Evolutionary conservation across 2,797 vertebrate genomes (phyloP).

Genomic region (Ptychadena robeensis): DNA sequence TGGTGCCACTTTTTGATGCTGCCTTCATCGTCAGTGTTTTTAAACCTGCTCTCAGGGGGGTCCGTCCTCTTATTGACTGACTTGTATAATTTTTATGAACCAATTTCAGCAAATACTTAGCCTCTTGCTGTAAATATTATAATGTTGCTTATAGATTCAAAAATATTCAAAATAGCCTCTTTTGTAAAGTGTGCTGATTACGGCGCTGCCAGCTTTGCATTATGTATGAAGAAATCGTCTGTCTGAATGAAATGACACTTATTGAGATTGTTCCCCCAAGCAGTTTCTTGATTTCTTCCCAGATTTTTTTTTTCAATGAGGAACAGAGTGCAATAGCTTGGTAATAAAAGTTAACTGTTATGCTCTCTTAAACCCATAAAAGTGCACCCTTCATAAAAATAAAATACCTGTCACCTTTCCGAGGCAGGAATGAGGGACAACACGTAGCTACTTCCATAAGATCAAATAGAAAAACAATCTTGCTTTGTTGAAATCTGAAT

Average conservation of each 20-base stretch:
- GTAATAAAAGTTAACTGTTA: slow-evolving; percentile 27
- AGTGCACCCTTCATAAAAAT: background rate
- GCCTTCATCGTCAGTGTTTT: slow-evolving; percentile 46
- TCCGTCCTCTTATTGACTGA: slow-evolving; percentile 51
- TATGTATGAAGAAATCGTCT: slow-evolving; percentile 35
- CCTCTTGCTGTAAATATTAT: slow-evolving; percentile 40
- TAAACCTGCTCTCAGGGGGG: slow-evolving; percentile 49
- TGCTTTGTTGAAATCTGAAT: too few species aligned
- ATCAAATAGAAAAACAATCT: too few species aligned
- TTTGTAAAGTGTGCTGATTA: slow-evolving; percentile 46
- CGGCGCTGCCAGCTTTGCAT: slow-evolving; percentile 26
- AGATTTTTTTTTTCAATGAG: slow-evolving; percentile 8
- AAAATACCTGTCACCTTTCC: background rate
- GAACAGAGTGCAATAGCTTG: slow-evolving; percentile 6
- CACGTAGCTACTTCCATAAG: too few species aligned
- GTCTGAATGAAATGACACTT: slow-evolving; percentile 46
- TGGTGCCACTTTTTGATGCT: slow-evolving; percentile 37
- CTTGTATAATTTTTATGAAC: slow-evolving; percentile 57
- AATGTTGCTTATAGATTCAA: slow-evolving; percentile 49
- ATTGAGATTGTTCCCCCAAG: slow-evolving; percentile 40
- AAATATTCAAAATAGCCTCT: slow-evolving; percentile 44
- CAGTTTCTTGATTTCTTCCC: slow-evolving; percentile 44
- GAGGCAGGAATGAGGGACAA: background rate
- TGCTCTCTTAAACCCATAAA: slow-evolving; percentile 27
- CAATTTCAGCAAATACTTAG: slow-evolving; percentile 45